A percentile compares a stretch with the other conserved stretches of the same genome.
Conservation (phyloP, 1,140 invertebrate species). For the Micrasema minimum region DNA sequence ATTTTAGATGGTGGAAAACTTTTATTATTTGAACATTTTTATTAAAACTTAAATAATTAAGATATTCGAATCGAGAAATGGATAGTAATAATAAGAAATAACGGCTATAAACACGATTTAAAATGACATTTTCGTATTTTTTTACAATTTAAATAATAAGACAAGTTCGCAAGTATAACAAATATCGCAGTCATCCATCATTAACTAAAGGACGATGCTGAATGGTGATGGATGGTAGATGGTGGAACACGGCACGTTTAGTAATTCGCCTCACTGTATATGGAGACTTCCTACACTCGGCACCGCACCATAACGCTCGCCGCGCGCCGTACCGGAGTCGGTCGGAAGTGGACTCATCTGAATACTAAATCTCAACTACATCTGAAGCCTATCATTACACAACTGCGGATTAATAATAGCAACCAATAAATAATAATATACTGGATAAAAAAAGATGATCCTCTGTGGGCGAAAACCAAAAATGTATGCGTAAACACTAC, state of each 20-base stretch:
- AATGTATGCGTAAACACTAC: no score
- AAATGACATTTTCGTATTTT: no score
- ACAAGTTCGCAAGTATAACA: no score
- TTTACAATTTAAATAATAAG: no score
- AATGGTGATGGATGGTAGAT: neutral
- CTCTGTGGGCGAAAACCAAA: no score
- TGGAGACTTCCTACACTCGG: conserved; percentile 26
- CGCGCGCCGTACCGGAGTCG: no score
- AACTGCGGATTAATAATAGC: neutral
- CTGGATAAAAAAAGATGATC: neutral
- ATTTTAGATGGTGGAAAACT: no score
- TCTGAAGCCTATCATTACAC: neutral
- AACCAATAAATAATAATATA: neutral
- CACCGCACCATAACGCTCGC: conserved; percentile 15
- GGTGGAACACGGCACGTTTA: conserved; percentile 6
- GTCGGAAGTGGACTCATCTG: conserved; percentile 18
- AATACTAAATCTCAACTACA: conserved; percentile 21
- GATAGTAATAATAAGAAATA: no score
- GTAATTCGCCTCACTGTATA: conserved; percentile 14
- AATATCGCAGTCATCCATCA: conserved; percentile 1
- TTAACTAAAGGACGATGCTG: neutral
- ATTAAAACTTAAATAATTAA: no score
- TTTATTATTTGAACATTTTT: no score
- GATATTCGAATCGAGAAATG: no score
- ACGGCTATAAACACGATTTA: no score